Conservation (phyloP, 2,113 vertebrate species). For the Larimichthys crocea region DNA sequence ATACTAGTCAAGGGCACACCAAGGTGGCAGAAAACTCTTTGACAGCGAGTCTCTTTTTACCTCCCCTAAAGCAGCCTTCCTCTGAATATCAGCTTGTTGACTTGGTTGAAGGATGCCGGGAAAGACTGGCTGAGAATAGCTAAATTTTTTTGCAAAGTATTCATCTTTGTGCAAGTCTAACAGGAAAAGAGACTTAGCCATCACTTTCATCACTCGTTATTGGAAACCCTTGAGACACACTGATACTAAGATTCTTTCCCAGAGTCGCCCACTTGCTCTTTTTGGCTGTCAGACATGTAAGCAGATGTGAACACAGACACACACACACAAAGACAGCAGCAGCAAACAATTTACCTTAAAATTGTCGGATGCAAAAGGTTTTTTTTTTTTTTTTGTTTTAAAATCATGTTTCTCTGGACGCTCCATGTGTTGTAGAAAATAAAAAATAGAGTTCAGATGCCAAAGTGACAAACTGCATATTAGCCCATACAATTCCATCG, state of each 20-base stretch:
- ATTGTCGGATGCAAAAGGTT: constrained; percentile 29
- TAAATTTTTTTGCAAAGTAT: constrained; percentile 31
- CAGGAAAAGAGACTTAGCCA: constrained; percentile 15
- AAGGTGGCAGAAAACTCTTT: constrained; percentile 68
- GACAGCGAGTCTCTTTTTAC: constrained; percentile 60
- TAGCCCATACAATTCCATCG: background rate
- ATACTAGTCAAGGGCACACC: constrained; percentile 63
- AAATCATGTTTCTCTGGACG: constrained; percentile 22
- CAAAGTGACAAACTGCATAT: background rate
- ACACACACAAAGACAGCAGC: constrained; percentile 19
- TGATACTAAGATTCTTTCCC: constrained; percentile 9
- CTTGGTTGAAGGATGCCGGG: constrained; percentile 41
- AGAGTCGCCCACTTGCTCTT: background rate
- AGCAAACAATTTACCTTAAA: constrained; percentile 51
- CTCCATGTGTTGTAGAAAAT: constrained; percentile 5
- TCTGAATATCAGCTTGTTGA: constrained; percentile 66
- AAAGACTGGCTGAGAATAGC: constrained; percentile 44
- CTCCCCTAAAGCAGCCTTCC: constrained; percentile 49
- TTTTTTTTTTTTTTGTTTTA: constrained; percentile 11
- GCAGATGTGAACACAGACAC: constrained; percentile 1
- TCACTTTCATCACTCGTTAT: constrained; percentile 39
- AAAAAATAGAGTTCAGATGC: background rate
- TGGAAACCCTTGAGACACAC: constrained; percentile 21
- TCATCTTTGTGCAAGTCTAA: constrained; percentile 48
- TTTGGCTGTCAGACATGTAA: constrained; percentile 40